A percentile compares a stretch with the other conserved stretches of the same genome.
These are phyloP conservation scores for Drosophila busckii DNA, from an alignment of 1,140 invertebrate genomes.

Conservation along the genomic window DNA sequence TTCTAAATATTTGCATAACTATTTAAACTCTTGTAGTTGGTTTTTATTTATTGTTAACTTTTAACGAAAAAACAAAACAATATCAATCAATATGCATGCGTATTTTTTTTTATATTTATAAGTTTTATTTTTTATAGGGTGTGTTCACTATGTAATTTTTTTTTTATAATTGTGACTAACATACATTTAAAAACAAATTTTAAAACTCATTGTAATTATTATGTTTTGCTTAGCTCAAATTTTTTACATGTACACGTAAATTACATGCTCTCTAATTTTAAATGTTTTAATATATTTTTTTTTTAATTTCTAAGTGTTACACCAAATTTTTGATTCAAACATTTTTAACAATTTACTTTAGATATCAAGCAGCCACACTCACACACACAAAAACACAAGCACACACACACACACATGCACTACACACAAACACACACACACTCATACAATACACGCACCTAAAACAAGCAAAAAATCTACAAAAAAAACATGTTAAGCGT, in stretches of 20 bases:
- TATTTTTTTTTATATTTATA: constrained; percentile 37
- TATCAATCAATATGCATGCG: constrained; percentile 52
- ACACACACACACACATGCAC: constrained; percentile 8
- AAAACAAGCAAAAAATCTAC: constrained; percentile 45
- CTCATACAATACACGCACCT: constrained; percentile 4
- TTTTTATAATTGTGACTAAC: constrained; percentile 36
- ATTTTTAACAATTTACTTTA: constrained; percentile 38
- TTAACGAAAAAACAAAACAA: constrained; percentile 8
- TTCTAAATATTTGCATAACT: constrained; percentile 27
- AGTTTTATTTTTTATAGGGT: background rate
- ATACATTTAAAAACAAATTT: constrained; percentile 26
- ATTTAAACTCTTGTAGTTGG: constrained; percentile 34
- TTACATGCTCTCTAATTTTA: constrained; percentile 29
- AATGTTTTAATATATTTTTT: constrained; percentile 10
- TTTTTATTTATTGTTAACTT: constrained; percentile 16
- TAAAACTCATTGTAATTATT: constrained; percentile 19
- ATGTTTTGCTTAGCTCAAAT: constrained; percentile 18
- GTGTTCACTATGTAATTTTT: constrained; percentile 23
- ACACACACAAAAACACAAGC: constrained; percentile 25
- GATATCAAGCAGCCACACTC: constrained; percentile 53
- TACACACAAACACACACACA: background rate
- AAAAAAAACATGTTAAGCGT: constrained; percentile 28
- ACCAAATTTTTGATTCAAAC: constrained; percentile 3
- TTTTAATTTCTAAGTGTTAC: constrained; percentile 9
- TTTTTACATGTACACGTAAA: constrained; percentile 31